phyloP scores from a whole-genome alignment of 2,888 invertebrate species.

The Gandaritis pyraliata region DNA sequence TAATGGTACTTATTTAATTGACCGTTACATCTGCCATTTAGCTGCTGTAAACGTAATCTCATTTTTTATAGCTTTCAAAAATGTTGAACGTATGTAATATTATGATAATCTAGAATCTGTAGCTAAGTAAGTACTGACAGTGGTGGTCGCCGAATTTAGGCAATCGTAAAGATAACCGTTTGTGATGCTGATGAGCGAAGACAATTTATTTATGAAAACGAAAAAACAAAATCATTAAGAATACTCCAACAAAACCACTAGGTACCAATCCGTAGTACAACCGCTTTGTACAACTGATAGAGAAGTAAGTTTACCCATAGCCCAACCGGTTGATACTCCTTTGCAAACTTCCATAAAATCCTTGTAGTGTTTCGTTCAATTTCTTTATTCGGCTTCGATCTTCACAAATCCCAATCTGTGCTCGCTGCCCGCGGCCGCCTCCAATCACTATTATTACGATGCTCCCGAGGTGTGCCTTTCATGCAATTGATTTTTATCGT shows the following conservation, averaged over 20 bases:
- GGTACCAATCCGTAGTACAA: too few species aligned
- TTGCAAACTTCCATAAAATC: neutral
- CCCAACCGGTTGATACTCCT: neutral
- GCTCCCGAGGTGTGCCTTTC: slow-evolving; percentile 68
- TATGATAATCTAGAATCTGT: slow-evolving; percentile 3
- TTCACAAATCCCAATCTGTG: slow-evolving; percentile 28
- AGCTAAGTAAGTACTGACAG: too few species aligned
- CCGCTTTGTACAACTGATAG: too few species aligned
- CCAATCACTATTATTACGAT: slow-evolving; percentile 71
- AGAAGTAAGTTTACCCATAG: too few species aligned
- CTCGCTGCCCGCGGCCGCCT: slow-evolving; percentile 46
- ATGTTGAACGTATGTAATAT: slow-evolving; percentile 14
- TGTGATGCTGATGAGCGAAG: too few species aligned
- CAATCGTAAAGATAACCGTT: too few species aligned
- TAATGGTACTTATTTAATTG: slow-evolving; percentile 35
- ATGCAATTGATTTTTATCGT: slow-evolving; percentile 78
- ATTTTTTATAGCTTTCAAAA: slow-evolving; percentile 17
- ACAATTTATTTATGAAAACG: too few species aligned
- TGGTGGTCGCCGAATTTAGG: too few species aligned
- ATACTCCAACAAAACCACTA: too few species aligned
- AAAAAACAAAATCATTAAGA: too few species aligned
- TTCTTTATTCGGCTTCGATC: slow-evolving; percentile 15
- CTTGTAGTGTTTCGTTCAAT: neutral
- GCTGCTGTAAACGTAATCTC: slow-evolving; percentile 32
- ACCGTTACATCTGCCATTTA: slow-evolving; percentile 36